Percentiles rank a stretch among this genome's conserved stretches.
These are phyloP conservation scores for Drosophila conformis DNA, from an alignment of 2,888 invertebrate species.

Conservation along the genomic window DNA sequence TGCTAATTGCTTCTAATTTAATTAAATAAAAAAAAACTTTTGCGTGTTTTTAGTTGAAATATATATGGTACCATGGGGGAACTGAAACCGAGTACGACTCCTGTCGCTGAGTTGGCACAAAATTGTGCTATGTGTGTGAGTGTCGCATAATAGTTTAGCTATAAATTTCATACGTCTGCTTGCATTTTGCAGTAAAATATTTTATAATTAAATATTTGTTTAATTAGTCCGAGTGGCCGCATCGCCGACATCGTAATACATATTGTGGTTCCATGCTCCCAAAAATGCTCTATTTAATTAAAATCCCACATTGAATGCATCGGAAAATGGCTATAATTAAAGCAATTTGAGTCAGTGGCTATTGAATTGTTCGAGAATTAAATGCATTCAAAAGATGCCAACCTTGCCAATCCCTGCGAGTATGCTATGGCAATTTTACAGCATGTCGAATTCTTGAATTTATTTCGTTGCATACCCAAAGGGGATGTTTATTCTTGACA, in stretches of 20 bases:
- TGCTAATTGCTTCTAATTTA: constrained; percentile 80
- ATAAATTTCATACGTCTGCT: constrained; percentile 74
- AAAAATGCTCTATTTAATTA: constrained; percentile 51
- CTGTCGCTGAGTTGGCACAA: constrained; percentile 61
- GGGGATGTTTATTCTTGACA: background rate
- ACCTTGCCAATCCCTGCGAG: background rate
- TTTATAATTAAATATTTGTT: constrained; percentile 80
- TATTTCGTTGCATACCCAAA: constrained; percentile 10
- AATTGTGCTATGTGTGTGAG: constrained; percentile 20
- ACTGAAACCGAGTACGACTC: constrained; percentile 7
- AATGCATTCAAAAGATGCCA: constrained; percentile 1
- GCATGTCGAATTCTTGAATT: background rate
- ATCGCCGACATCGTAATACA: constrained; percentile 24
- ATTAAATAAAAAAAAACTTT: constrained; percentile 76
- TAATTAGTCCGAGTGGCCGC: constrained; percentile 70
- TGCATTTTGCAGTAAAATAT: constrained; percentile 72
- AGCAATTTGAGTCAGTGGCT: constrained; percentile 19
- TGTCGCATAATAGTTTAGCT: constrained; percentile 70
- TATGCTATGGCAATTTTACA: constrained; percentile 15
- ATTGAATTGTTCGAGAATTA: constrained; percentile 1
- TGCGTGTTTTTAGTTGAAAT: constrained; percentile 68
- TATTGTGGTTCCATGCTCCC: constrained; percentile 19
- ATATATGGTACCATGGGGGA: constrained; percentile 55
- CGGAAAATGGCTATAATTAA: constrained; percentile 32
- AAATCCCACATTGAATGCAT: constrained; percentile 21